These are phyloP conservation scores for Micronycteris hirsuta DNA, from an alignment of 2,113 vertebrate species.

Conservation along the genomic window DNA sequence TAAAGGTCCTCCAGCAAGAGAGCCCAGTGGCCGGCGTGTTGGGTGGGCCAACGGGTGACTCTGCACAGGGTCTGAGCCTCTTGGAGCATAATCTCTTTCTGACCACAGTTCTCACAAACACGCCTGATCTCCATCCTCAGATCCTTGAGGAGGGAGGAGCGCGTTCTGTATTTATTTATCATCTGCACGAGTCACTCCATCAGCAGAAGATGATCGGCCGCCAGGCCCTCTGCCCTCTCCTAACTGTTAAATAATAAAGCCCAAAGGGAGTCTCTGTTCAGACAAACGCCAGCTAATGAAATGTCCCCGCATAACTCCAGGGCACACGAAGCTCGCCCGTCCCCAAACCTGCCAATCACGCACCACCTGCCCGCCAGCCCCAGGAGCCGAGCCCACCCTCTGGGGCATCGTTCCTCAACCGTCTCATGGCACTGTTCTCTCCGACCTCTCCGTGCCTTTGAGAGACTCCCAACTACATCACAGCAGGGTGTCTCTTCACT, in stretches of 20 bases:
- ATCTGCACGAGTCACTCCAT: constrained; percentile 14
- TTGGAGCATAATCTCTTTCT: neutral
- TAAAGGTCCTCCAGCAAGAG: neutral
- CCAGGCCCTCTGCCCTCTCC: neutral
- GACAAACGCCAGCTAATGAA: neutral
- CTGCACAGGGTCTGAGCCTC: neutral
- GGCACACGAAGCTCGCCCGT: no score
- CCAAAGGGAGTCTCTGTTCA: neutral
- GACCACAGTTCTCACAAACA: neutral
- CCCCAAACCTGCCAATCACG: neutral
- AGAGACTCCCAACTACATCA: neutral
- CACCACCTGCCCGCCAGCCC: neutral
- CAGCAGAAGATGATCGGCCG: constrained; percentile 14
- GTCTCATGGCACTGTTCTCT: neutral
- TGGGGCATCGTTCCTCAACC: neutral
- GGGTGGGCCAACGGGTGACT: neutral
- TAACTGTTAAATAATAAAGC: constrained; percentile 5
- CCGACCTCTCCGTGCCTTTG: neutral
- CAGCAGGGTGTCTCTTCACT: neutral
- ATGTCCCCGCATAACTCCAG: neutral
- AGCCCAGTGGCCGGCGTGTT: no score
- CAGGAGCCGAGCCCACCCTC: neutral
- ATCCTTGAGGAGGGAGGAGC: neutral
- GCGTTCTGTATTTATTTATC: constrained; percentile 1
- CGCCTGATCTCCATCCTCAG: neutral